Evolutionary conservation across 2,888 invertebrate genomes (phyloP).

Genomic region (Drosophila demipolita): DNA sequence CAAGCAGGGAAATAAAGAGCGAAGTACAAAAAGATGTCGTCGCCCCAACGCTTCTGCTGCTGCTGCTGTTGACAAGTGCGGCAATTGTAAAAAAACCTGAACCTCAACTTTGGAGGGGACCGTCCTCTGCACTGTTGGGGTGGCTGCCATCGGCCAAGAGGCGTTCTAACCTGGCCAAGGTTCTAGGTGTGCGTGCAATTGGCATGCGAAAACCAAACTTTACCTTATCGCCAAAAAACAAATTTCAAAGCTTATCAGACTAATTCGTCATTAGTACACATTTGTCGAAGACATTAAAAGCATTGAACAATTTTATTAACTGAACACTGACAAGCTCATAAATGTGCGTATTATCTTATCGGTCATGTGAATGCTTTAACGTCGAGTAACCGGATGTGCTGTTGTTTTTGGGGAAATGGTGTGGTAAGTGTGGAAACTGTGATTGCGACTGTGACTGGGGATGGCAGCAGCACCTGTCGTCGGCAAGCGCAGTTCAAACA

Average conservation of each 20-base stretch:
- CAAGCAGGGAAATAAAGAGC: constrained; percentile 27
- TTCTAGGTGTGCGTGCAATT: constrained; percentile 1
- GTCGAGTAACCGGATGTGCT: constrained; percentile 14
- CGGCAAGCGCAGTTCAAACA: constrained; percentile 31
- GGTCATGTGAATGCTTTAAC: neutral
- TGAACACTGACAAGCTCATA: neutral
- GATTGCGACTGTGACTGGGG: neutral
- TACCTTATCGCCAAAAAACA: neutral
- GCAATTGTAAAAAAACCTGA: constrained; percentile 71
- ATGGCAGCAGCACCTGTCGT: constrained; percentile 46
- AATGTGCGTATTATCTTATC: constrained; percentile 2
- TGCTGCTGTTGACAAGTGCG: constrained; percentile 71
- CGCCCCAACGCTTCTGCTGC: constrained; percentile 32
- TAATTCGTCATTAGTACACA: neutral
- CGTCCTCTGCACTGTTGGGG: neutral
- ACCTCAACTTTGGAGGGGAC: constrained; percentile 13
- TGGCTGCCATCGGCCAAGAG: constrained; percentile 5
- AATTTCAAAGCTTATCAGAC: neutral
- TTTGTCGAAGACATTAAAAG: neutral
- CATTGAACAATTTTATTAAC: neutral
- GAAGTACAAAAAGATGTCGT: constrained; percentile 37
- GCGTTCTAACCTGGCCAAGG: constrained; percentile 6
- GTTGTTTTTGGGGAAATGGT: constrained; percentile 4
- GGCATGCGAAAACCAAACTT: neutral
- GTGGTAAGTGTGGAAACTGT: constrained; percentile 23